Conservation (phyloP, 2,113 vertebrate species). For the Andinoacara biseriatus region DNA sequence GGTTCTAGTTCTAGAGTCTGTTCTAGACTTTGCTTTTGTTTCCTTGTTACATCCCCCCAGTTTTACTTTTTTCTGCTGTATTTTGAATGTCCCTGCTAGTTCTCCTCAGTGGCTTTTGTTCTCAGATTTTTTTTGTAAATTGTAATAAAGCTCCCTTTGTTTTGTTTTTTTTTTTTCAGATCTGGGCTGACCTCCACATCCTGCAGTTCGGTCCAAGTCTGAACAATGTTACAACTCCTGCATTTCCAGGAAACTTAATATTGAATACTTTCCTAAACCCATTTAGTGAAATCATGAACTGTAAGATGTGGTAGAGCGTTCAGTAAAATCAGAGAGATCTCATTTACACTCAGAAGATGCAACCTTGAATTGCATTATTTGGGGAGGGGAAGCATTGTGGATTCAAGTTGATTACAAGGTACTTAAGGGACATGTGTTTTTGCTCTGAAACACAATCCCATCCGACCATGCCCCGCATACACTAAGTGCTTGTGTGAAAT, state of each 20-base stretch:
- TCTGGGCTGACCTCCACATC: neutral
- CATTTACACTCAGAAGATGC: conserved; percentile 41
- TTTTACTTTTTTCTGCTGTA: neutral
- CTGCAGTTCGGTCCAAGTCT: neutral
- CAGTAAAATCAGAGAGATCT: neutral
- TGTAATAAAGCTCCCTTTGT: too few relatives aligned
- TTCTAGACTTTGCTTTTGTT: neutral
- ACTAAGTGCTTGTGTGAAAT: conserved; percentile 70
- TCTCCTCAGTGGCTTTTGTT: neutral
- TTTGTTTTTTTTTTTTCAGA: too few relatives aligned
- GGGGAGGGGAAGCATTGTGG: neutral
- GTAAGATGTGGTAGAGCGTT: neutral
- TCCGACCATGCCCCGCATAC: conserved; percentile 48
- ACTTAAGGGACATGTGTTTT: conserved; percentile 65
- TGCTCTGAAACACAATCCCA: conserved; percentile 58
- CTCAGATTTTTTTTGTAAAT: neutral
- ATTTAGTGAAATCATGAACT: neutral
- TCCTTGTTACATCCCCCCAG: too few relatives aligned
- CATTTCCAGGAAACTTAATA: neutral
- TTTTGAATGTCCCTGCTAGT: neutral
- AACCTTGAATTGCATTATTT: conserved; percentile 43
- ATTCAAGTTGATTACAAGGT: conserved; percentile 68
- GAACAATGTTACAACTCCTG: neutral
- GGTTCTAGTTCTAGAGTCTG: too few relatives aligned
- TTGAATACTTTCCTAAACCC: neutral